A percentile compares a stretch with the other conserved stretches of the same genome.
phyloP scores from a whole-genome alignment of 1,140 invertebrate species.

The Cryptotermes secundus region DNA sequence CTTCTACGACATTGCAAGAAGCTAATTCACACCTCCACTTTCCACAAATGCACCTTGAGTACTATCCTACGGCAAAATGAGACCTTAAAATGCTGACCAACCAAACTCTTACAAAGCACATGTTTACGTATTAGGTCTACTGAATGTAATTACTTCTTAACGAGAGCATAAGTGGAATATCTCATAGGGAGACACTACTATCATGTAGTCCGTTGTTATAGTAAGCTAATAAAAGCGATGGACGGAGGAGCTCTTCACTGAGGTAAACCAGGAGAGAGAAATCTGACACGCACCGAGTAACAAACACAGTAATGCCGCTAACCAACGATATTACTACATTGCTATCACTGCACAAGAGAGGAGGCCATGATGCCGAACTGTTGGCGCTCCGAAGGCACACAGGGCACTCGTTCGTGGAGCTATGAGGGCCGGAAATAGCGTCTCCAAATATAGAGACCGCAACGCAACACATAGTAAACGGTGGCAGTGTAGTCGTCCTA shows the following conservation, averaged over 20 bases:
- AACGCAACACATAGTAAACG: background rate
- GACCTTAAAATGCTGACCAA: background rate
- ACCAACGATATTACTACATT: background rate
- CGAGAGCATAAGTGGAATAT: background rate
- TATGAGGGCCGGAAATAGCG: background rate
- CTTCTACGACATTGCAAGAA: background rate
- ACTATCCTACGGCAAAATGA: background rate
- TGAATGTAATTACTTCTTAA: background rate
- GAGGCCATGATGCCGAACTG: background rate
- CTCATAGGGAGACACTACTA: background rate
- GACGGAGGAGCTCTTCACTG: background rate
- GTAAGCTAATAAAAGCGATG: background rate
- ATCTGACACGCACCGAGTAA: background rate
- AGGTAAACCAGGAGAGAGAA: background rate
- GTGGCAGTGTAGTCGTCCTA: background rate
- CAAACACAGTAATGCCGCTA: background rate
- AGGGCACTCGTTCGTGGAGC: background rate
- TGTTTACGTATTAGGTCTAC: background rate
- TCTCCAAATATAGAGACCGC: constrained; percentile 10
- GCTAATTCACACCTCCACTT: background rate
- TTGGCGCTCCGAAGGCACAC: background rate
- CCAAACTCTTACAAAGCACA: background rate
- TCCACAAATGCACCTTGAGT: background rate
- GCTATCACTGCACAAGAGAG: background rate
- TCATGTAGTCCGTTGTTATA: background rate